Evolutionary conservation across 2,113 vertebrate genomes (phyloP).

Genomic region (Myotis brandtii): DNA sequence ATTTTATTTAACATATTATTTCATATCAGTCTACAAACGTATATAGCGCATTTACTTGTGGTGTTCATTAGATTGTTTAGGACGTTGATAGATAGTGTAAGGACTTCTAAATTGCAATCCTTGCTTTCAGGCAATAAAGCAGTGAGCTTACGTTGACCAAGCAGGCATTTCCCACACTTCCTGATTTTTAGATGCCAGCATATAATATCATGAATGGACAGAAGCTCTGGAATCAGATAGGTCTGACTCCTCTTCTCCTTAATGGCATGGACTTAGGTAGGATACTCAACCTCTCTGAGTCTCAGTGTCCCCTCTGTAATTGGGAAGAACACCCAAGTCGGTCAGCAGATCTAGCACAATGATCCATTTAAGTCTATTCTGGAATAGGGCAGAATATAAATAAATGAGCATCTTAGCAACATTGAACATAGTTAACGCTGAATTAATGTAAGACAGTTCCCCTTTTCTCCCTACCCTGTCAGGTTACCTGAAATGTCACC

Average conservation of each 20-base stretch:
- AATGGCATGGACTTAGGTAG: background rate
- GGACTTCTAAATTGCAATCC: background rate
- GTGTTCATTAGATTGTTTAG: background rate
- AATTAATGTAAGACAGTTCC: background rate
- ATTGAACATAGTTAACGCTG: background rate
- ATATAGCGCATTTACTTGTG: background rate
- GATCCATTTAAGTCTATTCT: conserved; percentile 4
- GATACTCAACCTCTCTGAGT: background rate
- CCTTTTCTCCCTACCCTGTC: background rate
- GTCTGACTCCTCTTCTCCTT: background rate
- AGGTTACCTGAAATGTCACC: background rate
- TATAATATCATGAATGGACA: background rate
- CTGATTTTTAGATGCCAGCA: background rate
- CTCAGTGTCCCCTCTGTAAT: background rate
- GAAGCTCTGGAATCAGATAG: background rate
- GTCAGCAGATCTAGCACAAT: background rate
- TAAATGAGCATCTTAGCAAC: background rate
- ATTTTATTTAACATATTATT: conserved; percentile 11
- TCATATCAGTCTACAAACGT: conserved; percentile 6
- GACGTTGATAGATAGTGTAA: background rate
- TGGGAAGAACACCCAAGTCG: background rate
- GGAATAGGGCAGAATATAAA: background rate
- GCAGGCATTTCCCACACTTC: background rate
- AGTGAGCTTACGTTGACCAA: background rate
- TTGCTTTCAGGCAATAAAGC: background rate